Percentiles rank a stretch among this genome's conserved stretches.
These are phyloP conservation scores for Machimus atricapillus DNA, from an alignment of 2,888 invertebrate genomes.

Conservation along the genomic window DNA sequence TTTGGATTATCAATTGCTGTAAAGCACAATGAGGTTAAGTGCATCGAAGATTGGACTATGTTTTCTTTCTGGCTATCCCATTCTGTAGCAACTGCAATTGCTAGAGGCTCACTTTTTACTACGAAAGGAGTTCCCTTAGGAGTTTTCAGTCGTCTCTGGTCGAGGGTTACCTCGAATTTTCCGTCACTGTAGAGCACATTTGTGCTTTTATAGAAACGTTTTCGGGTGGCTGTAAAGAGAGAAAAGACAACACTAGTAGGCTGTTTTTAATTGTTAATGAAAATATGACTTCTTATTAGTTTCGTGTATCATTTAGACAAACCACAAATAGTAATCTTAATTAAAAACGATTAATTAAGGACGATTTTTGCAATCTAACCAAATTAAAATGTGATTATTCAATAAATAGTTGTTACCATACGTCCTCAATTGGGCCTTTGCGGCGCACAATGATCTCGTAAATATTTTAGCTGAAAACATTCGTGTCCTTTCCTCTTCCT, in stretches of 20 bases:
- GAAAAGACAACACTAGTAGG: too few relatives aligned
- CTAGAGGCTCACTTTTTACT: conserved; percentile 85
- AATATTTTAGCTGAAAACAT: neutral
- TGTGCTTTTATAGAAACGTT: conserved; percentile 78
- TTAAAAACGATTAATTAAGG: too few relatives aligned
- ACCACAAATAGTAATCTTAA: neutral
- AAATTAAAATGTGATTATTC: neutral
- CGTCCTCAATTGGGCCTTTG: neutral
- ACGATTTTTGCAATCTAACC: neutral
- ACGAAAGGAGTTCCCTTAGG: conserved; percentile 80
- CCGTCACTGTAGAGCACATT: conserved; percentile 73
- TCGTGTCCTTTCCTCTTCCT: neutral
- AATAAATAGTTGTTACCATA: neutral
- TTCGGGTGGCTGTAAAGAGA: conserved; percentile 62
- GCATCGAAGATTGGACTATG: conserved; percentile 84
- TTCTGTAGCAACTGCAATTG: conserved; percentile 91
- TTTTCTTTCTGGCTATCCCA: conserved; percentile 87
- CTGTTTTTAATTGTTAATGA: too few relatives aligned
- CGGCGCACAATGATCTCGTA: neutral
- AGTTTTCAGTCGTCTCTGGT: conserved; percentile 88
- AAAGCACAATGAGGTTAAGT: conserved; percentile 90
- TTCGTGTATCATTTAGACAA: too few relatives aligned
- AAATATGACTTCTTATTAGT: too few relatives aligned
- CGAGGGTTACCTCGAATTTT: conserved; percentile 86
- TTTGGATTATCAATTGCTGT: conserved; percentile 94